Evolutionary conservation across 2,888 invertebrate genomes (phyloP).

Genomic region (Trichogramma evanescens): DNA sequence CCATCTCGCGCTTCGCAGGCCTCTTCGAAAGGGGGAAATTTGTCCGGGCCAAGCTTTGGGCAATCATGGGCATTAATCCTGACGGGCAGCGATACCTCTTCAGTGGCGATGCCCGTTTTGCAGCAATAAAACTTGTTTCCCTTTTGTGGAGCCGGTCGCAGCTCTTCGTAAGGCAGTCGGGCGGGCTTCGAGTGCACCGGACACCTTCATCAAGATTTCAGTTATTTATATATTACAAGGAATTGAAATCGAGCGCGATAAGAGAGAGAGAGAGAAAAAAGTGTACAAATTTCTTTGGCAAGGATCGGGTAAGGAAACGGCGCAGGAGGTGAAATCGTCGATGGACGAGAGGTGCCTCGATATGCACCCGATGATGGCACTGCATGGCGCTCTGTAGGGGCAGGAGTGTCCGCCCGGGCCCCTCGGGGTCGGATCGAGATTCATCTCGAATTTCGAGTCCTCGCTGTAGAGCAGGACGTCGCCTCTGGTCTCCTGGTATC

Average conservation of each 20-base stretch:
- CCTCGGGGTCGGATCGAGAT: not conserved
- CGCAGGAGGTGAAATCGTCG: too few relatives aligned
- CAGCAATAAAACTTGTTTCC: slow-evolving; percentile 21
- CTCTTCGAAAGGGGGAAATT: too few relatives aligned
- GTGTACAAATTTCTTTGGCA: not conserved
- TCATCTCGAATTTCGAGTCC: not conserved
- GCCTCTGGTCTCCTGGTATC: slow-evolving; percentile 24
- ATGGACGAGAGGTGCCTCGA: too few relatives aligned
- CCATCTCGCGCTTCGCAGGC: too few relatives aligned
- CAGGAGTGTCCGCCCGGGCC: not conserved
- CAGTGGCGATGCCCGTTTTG: slow-evolving; percentile 12
- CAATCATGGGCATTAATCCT: not conserved
- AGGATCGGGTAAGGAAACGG: not conserved
- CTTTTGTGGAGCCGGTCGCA: slow-evolving; percentile 19
- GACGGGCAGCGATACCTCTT: slow-evolving; percentile 11
- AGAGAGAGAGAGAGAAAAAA: too few relatives aligned
- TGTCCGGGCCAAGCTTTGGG: not conserved
- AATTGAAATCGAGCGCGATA: too few relatives aligned
- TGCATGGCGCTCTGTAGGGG: too few relatives aligned
- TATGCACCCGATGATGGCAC: too few relatives aligned
- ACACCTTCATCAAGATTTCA: slow-evolving; percentile 12
- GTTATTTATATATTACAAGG: not conserved
- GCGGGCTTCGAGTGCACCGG: slow-evolving; percentile 4
- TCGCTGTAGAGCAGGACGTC: slow-evolving; percentile 25
- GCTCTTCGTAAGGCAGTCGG: slow-evolving; percentile 24